Evolutionary conservation across 2,888 invertebrate species (phyloP), one percentile per base, ranked within the genome.

Genomic region (Troglohyphantes excavatus): DNA sequence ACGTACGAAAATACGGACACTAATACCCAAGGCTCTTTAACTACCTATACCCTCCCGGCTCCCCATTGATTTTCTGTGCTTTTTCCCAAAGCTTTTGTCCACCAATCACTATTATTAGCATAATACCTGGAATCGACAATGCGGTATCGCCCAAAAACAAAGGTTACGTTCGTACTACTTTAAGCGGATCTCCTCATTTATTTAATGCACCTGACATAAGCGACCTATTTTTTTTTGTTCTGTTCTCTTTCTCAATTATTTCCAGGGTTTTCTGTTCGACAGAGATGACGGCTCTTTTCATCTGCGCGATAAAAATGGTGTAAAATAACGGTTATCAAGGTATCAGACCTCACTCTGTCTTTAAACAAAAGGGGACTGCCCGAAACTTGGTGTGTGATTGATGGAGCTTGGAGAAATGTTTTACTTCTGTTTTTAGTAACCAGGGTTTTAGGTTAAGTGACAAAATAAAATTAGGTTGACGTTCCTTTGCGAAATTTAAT

Each of bases 81-180:
- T 76, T 76, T 68, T 85, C 23, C 59, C 39, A 39, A 33, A 59
- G 76, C 76, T 76, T 65, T 84, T 67, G 19, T 27, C 29, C n/a
- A 9, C 33, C 68, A 85, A 76, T 85, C 85, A 67, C 85, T 85
- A 85, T 85, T 85, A 85, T 85, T 85, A 85, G 85, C 85, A 85
- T 85, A 85, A 85, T 85, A 70, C 59, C 76, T 29, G 27, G 27
- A 65, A 73, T 75, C 59, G 33, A 73, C 73, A 73, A 27, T 6
- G 23, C 39, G 84, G 68, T 76, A 85, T 85, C 85, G 76, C 85
- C 85, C 85, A 85, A 59, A 76, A 39, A 53, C 75, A 85, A 78
- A 78, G 85, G 53, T 43, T 63, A 46, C 59, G 39, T 23, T 46
- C 53, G 29, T 13, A 27, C 33, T 29, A 46, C 46, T 46, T 85